Base-by-base conservation (phyloP, 2,888 invertebrate species). In the Dioctria linearis region DNA sequence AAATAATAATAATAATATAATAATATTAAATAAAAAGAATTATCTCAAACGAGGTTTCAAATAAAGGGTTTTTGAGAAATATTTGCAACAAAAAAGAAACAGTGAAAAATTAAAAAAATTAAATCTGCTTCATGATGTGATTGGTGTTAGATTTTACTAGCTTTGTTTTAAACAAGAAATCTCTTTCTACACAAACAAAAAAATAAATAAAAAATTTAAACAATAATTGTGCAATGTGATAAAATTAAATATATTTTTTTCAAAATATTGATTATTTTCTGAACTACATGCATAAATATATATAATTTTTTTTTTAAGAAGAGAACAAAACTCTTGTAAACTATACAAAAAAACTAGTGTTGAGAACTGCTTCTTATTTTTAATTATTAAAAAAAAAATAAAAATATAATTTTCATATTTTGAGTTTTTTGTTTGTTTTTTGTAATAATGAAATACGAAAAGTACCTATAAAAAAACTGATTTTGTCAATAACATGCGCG, bases 21-120 rank as follows among this genome's bases (percentile, higher is more conserved):
- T 25, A 25, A 25, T 2, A 25, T 25, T 25, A 69, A 71, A 51
- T 54, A 51, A 54, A 54, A 71, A 71, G 9, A 71, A 42, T 59
- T 39, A 71, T 71, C 71, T 71, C 71, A 54, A 71, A 39, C 71
- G 71, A 51, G 71, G 71, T 71, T 71, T 71, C 71, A 71, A 71
- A n/a, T 6, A 25, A 71, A 46, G 37, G 37, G 71, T 54, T 71
- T 71, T 71, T 54, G 71, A 71, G 39, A 54, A 13, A 71, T 51
- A n/a, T n/a, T 71, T 71, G 8, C 51, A 71, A n/a, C n/a, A n/a
- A n/a, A 25, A 25, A 25, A 25, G 25, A 67, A 25, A 43, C 46
- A 63, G 46, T 67, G 67, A 46, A 49, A 43, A n/a, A 25, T n/a
- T 11, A 43, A 67, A 67, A 43, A 67, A 25, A 67, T 46, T 25